Base-by-base conservation (phyloP, 2,888 invertebrate genomes). In the Linnaemya vulpina region DNA sequence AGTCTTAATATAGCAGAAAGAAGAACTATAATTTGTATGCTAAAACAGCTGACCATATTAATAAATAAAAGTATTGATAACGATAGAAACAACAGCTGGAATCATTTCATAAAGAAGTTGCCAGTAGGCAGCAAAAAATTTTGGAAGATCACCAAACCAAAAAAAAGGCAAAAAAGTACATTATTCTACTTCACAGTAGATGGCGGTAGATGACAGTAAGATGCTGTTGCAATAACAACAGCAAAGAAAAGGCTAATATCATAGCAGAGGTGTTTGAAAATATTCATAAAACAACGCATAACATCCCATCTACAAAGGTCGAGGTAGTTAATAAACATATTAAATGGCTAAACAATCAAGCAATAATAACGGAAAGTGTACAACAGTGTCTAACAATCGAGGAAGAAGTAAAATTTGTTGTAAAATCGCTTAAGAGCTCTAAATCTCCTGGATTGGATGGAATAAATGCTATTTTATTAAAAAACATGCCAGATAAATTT, bases 11-110 rank as follows among this genome's bases (percentile, higher is more conserved):
- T 5, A 4, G 35, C 35, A 20, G 68, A 68, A 51, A 51, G 68
- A 68, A 30, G 10, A 17, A 8, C 35, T 30, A 38, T 49, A 5
- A 17, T 17, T 9, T 67, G 25, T 49, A 13, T 67, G 30, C 10
- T 53, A 9, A 68, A 68, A 22, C 53, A 70, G 55, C 70, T 70
- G 53, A 55, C 8, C 9, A 55, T 4, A 15, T 20, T 70, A 40
- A 70, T 70, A 55, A 55, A 20, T 8, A 51, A 30, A 15, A 17
- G 53, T n/a, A 68, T 68, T n/a, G 38, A 13, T 13, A 38, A 20
- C 17, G 53, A 38, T 8, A 53, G 68, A 53, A 68, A 53, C 15
- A 53, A 67, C 51, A 49, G 51, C 17, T 35, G 67, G 51, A n/a
- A 8, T n/a, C 17, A 51, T 25, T 51, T 53, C 17, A 9, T 68